Evolutionary conservation across 2,113 vertebrate genomes (phyloP), one percentile per base, ranked within the genome.

Genomic region (Tachuris rubrigastra): DNA sequence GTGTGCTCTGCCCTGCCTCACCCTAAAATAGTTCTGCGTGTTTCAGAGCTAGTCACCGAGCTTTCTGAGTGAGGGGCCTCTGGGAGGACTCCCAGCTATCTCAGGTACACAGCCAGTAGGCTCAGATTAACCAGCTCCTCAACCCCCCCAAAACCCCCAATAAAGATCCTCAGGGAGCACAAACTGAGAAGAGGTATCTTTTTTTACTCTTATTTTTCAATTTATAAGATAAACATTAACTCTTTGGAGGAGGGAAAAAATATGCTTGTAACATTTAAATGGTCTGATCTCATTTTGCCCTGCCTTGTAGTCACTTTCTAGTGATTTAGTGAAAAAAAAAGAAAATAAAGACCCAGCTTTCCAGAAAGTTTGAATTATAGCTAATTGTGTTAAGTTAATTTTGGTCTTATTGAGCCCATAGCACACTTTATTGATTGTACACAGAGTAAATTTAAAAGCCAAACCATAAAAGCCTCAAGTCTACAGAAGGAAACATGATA

Each of bases 341-440:
- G 37, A 55, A 42, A 89, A 86, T 86, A 91, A 90, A 85, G 49
- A n/a, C 68, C 37, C 12, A 53, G 79, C 52, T 72, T 55, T 65
- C 67, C 53, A 93, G 67, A 96, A 90, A 93, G 55, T 91, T 83
- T 97, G 85, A 92, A 55, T 94, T 87, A 82, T 75, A 73, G 68
- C 44, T 95, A 82, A 82, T 87, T 68, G 92, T 93, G 62, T 86
- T 71, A 86, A 93, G 73, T 88, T 97, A 96, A 95, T 97, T 95
- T 96, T 85, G 53, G 24, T 81, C 92, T 88, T 95, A 78, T 72
- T 95, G 88, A 89, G 42, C 55, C 66, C 13, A 1, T 41, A 95
- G 52, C 22, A 92, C 59, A 94, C 52, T 71, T 74, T 92, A 84
- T 90, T 95, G 59, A 95, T 78, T 87, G 77, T 79, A 80, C 87